Evolutionary conservation across 23 tunicate genomes (phyloP).

Genomic region (Ascidia mentula): DNA sequence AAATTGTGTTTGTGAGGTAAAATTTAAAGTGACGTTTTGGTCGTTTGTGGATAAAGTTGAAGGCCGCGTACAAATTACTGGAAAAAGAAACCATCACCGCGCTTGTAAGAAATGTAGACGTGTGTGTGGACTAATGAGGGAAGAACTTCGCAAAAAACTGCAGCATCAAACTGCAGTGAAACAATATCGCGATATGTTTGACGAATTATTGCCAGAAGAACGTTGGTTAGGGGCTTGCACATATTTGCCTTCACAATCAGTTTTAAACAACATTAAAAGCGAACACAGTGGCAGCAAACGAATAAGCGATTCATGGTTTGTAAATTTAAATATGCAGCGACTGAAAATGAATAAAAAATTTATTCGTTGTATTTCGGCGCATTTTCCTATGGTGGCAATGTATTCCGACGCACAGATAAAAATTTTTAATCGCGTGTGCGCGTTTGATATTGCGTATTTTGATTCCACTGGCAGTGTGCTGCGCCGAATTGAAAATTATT

Average conservation of each 20-base stretch:
- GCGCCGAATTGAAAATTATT: neutral
- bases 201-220: neutral
- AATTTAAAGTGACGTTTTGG: too few species aligned
- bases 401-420: conserved; percentile 18
- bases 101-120: too few species aligned
- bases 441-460: conserved; percentile 22
- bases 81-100: too few species aligned
- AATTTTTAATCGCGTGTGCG: too few species aligned
- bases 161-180: too few species aligned
- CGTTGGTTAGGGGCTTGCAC: neutral
- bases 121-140: too few species aligned
- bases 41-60: too few species aligned
- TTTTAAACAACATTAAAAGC: neutral
- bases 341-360: conserved; percentile 2
- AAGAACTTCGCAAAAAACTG: too few species aligned
- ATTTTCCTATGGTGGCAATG: conserved; percentile 3
- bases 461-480: conserved; percentile 35
- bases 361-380: neutral
- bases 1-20: too few species aligned
- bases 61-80: too few species aligned
- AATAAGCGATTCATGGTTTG: neutral
- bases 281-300: neutral
- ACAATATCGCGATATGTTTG: neutral
- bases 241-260: neutral
- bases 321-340: neutral